Base-by-base conservation (phyloP, 2,888 invertebrate genomes). In the Electrophaes corylata region DNA sequence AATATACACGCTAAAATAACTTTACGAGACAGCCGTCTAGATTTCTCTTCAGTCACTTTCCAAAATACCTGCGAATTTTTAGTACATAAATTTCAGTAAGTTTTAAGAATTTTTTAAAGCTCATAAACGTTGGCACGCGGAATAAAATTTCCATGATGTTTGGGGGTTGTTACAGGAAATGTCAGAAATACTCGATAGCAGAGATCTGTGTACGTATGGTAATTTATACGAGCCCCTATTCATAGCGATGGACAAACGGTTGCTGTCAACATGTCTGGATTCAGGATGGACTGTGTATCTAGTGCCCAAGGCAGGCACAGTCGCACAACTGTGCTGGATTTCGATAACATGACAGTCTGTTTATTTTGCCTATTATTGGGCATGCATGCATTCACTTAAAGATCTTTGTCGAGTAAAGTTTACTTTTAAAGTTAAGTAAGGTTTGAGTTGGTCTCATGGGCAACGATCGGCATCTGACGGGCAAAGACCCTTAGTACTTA, bases 241-340 rank as follows among this genome's bases (percentile, higher is more conserved):
- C 64, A 60, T 64, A 57, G 47, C 55, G 41, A 41, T 49, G 57
- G 57, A 60, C 60, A 65, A 60, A 67, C 66, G 62, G 67, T 61
- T 62, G 68, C 55, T 72, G 78, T 75, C 75, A 76, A 75, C 73
- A 78, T 62, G 59, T 62, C 62, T 69, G 72, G n/a, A n/a, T n/a
- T n/a, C n/a, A n/a, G n/a, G n/a, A n/a, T n/a, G n/a, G 65, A 62
- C 47, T 62, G 57, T 66, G 56, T 66, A 59, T 58, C 54, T 54
- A 51, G 41, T 47, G 40, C 44, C 37, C 43, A 18, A 47, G 53
- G 62, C 62, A 57, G 60, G 60, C 70, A 18, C 43, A 54, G 35
- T 16, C 35, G 20, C 70, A 72, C 70, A 73, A 69, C 70, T 75
- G 71, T 64, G 58, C 63, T 51, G 50, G 58, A 71, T 71, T 69